Evolutionary conservation across 2,797 vertebrate genomes (phyloP).

Genomic region (Scyliorhinus canicula): DNA sequence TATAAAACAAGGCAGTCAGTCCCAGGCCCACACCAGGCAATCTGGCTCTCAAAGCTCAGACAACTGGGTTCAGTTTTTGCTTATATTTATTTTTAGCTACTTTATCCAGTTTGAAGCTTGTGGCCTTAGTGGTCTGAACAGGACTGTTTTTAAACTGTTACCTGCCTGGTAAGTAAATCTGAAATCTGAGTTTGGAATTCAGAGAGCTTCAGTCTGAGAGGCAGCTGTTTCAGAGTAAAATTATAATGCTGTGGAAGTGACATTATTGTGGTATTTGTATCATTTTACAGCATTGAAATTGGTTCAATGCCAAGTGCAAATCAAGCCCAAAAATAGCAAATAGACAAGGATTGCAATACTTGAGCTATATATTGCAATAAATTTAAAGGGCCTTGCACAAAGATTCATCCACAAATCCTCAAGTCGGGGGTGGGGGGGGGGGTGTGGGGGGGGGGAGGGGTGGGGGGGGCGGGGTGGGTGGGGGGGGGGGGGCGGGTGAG

Average conservation of each 20-base stretch:
- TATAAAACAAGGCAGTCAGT: background rate
- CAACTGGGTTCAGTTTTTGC: no score
- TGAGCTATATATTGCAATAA: background rate
- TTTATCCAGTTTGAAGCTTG: background rate
- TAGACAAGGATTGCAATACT: background rate
- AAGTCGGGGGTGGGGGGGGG: no score
- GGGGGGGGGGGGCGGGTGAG: no score
- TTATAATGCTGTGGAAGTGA: background rate
- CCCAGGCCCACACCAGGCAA: background rate
- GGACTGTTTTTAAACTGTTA: background rate
- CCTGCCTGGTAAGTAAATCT: background rate
- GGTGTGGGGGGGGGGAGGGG: no score
- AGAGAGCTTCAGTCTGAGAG: background rate
- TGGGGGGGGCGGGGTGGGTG: no score
- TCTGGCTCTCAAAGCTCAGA: background rate
- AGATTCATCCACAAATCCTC: background rate
- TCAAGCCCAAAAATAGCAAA: background rate
- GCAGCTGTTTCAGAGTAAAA: background rate
- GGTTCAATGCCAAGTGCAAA: background rate
- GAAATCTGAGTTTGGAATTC: background rate
- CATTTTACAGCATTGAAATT: background rate
- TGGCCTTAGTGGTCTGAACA: background rate
- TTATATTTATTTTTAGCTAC: background rate
- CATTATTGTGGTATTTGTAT: background rate
- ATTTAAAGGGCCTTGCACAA: background rate